These are phyloP conservation scores for Anguilla marmorata DNA, from an alignment of 2,797 vertebrate species.

Conservation along the genomic window DNA sequence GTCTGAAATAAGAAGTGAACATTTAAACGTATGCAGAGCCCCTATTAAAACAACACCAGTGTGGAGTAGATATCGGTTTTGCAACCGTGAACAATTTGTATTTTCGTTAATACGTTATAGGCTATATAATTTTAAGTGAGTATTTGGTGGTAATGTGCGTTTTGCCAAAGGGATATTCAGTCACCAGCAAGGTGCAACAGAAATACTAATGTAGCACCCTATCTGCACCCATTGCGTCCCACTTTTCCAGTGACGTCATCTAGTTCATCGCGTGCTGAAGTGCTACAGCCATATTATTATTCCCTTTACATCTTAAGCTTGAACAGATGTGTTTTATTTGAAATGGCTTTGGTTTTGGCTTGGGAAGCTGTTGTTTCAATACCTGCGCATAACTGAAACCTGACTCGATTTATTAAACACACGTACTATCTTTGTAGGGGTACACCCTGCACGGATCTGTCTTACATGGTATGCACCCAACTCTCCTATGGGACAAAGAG, in stretches of 20 bases:
- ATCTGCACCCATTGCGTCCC: neutral
- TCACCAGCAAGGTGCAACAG: neutral
- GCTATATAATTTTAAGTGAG: neutral
- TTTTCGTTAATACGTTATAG: neutral
- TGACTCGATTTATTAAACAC: conserved; percentile 35
- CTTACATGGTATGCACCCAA: neutral
- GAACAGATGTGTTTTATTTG: conserved; percentile 62
- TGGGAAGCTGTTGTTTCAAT: conserved; percentile 56
- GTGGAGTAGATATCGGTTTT: neutral
- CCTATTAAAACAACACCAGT: neutral
- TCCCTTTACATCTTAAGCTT: neutral
- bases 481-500: neutral
- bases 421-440: neutral
- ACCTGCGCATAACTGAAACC: conserved; percentile 23
- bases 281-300: neutral
- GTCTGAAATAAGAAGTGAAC: neutral
- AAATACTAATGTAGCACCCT: neutral
- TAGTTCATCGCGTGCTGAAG: conserved; percentile 1
- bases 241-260: conserved; percentile 1
- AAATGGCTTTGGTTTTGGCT: conserved; percentile 65
- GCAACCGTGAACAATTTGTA: neutral
- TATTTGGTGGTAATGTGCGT: neutral
- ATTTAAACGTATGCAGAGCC: neutral
- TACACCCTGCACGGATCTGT: neutral
- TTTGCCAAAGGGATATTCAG: neutral